phyloP scores from a whole-genome alignment of 2,113 vertebrate species.

The Myiozetetes cayanensis region DNA sequence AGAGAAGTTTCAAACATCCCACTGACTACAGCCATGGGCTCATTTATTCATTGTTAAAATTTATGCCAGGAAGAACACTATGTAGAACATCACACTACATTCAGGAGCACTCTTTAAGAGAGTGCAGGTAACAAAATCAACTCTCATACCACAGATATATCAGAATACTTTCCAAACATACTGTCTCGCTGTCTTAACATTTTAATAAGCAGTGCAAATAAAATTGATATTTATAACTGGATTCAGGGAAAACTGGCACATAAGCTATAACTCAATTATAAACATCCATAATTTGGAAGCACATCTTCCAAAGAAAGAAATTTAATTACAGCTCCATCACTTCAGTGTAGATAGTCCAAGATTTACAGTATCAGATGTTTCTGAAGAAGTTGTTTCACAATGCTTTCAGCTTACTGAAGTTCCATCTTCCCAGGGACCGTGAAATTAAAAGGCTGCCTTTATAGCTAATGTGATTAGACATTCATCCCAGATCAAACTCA shows the following conservation, averaged over 20 bases:
- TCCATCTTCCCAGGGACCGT: background rate
- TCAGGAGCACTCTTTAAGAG: background rate
- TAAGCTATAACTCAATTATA: background rate
- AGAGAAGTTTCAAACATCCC: background rate
- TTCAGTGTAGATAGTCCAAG: background rate
- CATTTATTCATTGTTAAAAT: background rate
- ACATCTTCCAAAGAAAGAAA: background rate
- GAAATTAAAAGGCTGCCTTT: conserved; percentile 28
- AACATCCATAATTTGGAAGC: background rate
- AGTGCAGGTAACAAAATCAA: background rate
- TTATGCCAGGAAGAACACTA: background rate
- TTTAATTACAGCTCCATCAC: background rate
- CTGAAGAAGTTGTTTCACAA: background rate
- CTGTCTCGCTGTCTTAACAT: background rate
- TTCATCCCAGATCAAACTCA: background rate
- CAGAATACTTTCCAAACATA: background rate
- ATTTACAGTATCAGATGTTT: background rate
- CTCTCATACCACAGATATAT: background rate
- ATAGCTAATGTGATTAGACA: conserved; percentile 11
- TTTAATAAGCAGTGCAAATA: background rate
- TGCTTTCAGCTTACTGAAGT: background rate
- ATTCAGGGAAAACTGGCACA: background rate
- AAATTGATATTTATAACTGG: background rate
- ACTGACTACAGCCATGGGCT: background rate
- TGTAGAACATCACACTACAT: background rate